Base-by-base conservation (phyloP, 2,797 vertebrate genomes). In the Babyrousa celebensis region DNA sequence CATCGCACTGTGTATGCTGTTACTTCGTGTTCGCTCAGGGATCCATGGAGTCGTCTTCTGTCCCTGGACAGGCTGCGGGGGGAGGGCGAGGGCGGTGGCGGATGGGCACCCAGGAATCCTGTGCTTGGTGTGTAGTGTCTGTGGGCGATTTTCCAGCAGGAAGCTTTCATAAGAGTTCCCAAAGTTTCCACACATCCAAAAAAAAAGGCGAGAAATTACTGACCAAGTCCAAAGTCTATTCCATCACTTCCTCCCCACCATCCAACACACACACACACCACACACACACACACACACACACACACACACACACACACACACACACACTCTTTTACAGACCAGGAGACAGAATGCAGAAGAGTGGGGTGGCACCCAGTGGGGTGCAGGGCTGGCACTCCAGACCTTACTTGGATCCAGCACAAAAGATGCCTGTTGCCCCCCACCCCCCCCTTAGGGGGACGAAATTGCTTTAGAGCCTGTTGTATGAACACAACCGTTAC, bases 1-100 rank as follows among this genome's bases (percentile, higher is more conserved):
- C 96, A 43, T 75, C 77, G 71, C 17, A 56, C n/a, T 75, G 40
- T 17, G 1, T 40, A 17, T 85, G 62, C 80, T 32, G 23, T 95
- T 89, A 60, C 52, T 77, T 0, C 43, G 60, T 9, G 25, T 71
- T 65, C 67, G 79, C 36, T 11, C 0, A 1, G 3, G 52, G 25
- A 36, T 32, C 36, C 52, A 0, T 18, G 56, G 83, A 63, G 18
- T 58, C 43, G 62, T 58, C 70, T 32, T 56, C 36, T 80, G 9
- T 25, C 36, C 87, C 15, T 0, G 23, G 27, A 15, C 79, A 25
- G 87, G 40, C 60, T 72, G 12, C 11, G 40, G 36, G 54, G 56
- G 4, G 58, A 23, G 58, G 2, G 3, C 2, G 12, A 25, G 5
- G 12, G 62, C 36, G 36, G 36, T 3, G 14, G 25, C 9, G 23